Percentiles rank a stretch among this genome's conserved stretches.
Conservation (phyloP, 30 jellyfish, hydroid and myxozoan genomes). For the Chironex yamaguchii region DNA sequence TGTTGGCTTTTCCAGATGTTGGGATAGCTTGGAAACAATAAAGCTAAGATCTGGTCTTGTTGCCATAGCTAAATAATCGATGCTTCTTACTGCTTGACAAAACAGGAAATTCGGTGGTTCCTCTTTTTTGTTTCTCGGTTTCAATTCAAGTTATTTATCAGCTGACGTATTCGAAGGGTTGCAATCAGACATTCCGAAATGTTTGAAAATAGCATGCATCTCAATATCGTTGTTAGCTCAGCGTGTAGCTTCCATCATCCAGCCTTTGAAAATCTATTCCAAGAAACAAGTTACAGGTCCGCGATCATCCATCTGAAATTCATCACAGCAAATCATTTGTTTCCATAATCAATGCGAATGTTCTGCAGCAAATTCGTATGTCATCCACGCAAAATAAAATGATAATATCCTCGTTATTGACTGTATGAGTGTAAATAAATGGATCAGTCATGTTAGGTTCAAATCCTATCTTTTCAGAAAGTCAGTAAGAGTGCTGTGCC, state of each 20-base stretch:
- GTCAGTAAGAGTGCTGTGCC: constrained; percentile 8
- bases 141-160: background rate
- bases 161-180: constrained; percentile 34
- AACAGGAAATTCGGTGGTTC: background rate
- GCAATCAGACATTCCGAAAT: constrained; percentile 19
- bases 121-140: background rate
- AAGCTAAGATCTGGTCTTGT: constrained; percentile 51
- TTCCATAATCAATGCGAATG: background rate
- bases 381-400: constrained; percentile 3
- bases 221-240: too few relatives aligned
- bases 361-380: background rate
- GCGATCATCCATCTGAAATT: background rate
- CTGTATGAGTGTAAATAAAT: background rate
- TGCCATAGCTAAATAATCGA: constrained; percentile 28
- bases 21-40: constrained; percentile 18
- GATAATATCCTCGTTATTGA: background rate
- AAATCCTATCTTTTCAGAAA: background rate
- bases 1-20: background rate
- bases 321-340: background rate
- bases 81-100: constrained; percentile 36
- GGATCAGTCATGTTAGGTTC: background rate
- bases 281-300: background rate
- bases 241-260: constrained; percentile 1
- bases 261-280: constrained; percentile 8
- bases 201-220: constrained; percentile 28